Evolutionary conservation across 1,140 invertebrate genomes (phyloP).

Genomic region (Sitodiplosis mosellana): DNA sequence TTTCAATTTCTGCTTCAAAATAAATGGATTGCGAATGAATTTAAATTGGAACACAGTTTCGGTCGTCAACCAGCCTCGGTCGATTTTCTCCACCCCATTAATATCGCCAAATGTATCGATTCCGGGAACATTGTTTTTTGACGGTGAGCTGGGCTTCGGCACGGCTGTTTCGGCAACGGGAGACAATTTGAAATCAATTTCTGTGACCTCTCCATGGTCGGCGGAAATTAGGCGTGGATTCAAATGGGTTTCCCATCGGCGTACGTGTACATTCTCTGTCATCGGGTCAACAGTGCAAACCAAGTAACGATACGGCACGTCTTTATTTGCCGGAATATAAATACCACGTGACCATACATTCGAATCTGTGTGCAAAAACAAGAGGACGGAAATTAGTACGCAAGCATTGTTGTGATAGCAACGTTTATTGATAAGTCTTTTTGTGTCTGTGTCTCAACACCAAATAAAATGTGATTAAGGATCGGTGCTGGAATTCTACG

Average conservation of each 20-base stretch:
- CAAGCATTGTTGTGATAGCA: no score
- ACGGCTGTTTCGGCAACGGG: no score
- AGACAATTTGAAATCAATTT: no score
- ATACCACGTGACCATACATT: slow-evolving; percentile 32
- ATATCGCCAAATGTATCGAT: slow-evolving; percentile 43
- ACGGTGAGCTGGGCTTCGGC: slow-evolving; percentile 14
- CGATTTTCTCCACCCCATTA: slow-evolving; percentile 40
- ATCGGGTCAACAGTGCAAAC: slow-evolving; percentile 39
- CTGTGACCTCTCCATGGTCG: slow-evolving; percentile 16
- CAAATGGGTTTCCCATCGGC: slow-evolving; percentile 70
- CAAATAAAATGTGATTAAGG: no score
- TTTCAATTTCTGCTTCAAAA: slow-evolving; percentile 58
- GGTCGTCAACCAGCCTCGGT: slow-evolving; percentile 71
- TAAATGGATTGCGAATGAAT: slow-evolving; percentile 64
- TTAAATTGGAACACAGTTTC: slow-evolving; percentile 78
- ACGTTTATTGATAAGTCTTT: no score
- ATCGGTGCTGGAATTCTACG: no score
- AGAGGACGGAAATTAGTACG: no score
- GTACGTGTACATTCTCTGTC: slow-evolving; percentile 41
- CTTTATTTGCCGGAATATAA: slow-evolving; percentile 39
- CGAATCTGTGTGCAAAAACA: slow-evolving; percentile 10
- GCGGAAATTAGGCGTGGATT: slow-evolving; percentile 34
- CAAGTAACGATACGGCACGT: slow-evolving; percentile 62
- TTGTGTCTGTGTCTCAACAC: no score
- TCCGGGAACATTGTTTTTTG: slow-evolving; percentile 5